phyloP scores from a whole-genome alignment of 2,888 invertebrate genomes.

The Pasiphila rectangulata region DNA sequence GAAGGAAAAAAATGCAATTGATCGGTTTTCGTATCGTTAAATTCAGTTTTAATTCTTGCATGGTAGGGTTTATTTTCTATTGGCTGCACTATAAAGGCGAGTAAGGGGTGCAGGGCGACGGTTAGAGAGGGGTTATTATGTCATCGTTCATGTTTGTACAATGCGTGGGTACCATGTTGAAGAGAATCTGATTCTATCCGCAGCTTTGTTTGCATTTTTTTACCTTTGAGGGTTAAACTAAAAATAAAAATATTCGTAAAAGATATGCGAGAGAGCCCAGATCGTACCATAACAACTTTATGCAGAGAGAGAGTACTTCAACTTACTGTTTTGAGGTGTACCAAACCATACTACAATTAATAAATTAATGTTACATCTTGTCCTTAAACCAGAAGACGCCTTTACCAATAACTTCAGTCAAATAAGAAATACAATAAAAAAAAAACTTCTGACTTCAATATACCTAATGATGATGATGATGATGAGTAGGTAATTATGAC shows the following conservation, averaged over 20 bases:
- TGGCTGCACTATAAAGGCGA: slow-evolving; percentile 20
- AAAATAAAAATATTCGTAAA: slow-evolving; percentile 28
- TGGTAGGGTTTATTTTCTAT: slow-evolving; percentile 51
- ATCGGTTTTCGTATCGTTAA: slow-evolving; percentile 38
- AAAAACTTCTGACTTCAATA: too few relatives aligned
- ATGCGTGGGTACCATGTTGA: slow-evolving; percentile 33
- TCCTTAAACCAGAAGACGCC: too few relatives aligned
- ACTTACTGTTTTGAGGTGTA: too few relatives aligned
- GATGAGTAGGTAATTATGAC: too few relatives aligned
- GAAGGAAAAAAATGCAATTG: slow-evolving; percentile 46
- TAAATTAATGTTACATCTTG: too few relatives aligned
- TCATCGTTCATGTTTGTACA: slow-evolving; percentile 50
- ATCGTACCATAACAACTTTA: too few relatives aligned
- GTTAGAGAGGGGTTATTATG: slow-evolving; percentile 56
- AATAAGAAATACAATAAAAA: too few relatives aligned
- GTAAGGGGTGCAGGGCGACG: slow-evolving; percentile 4
- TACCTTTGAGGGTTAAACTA: slow-evolving; percentile 25
- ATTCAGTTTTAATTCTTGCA: slow-evolving; percentile 41
- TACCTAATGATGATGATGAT: too few relatives aligned
- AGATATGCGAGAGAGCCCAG: too few relatives aligned
- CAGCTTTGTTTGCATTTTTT: slow-evolving; percentile 20
- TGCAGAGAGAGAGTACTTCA: too few relatives aligned
- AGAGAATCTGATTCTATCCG: slow-evolving; percentile 18
- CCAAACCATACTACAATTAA: too few relatives aligned
- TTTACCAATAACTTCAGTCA: too few relatives aligned